Evolutionary conservation across 1,140 invertebrate genomes (phyloP).

Genomic region (Pogonomyrmex barbatus): DNA sequence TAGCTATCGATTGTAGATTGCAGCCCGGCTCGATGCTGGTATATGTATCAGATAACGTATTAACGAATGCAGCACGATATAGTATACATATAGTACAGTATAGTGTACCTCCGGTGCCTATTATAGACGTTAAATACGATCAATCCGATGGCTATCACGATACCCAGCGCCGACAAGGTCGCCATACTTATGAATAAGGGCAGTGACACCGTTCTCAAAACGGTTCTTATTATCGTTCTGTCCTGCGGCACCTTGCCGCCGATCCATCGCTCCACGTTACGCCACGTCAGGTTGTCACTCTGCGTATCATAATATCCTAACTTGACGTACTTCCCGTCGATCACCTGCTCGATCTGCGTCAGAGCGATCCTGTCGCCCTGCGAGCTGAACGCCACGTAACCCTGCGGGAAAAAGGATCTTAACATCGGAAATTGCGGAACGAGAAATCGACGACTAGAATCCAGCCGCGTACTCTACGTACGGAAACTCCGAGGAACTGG

Average conservation of each 20-base stretch:
- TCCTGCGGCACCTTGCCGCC: constrained; percentile 96
- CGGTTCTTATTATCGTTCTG: constrained; percentile 94
- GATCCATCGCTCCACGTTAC: constrained; percentile 95
- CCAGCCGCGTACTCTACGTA: constrained; percentile 86
- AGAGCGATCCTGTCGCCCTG: constrained; percentile 99
- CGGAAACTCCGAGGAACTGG: constrained; percentile 98
- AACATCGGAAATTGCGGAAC: background rate
- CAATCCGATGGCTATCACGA: constrained; percentile 92
- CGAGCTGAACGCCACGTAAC: constrained; percentile 97
- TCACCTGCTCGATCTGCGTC: constrained; percentile 99
- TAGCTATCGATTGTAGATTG: constrained; percentile 38
- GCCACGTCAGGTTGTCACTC: constrained; percentile 97
- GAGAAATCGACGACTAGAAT: background rate
- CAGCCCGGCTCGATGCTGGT: background rate
- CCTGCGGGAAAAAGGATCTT: constrained; percentile 87
- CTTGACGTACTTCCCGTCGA: constrained; percentile 97
- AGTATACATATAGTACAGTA: constrained; percentile 63
- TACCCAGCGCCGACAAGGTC: constrained; percentile 94
- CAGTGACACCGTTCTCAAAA: constrained; percentile 94
- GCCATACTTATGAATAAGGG: constrained; percentile 97
- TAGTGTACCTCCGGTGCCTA: constrained; percentile 93
- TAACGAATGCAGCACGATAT: constrained; percentile 39
- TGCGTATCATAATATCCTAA: constrained; percentile 99
- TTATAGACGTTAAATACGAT: constrained; percentile 97
- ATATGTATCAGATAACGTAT: constrained; percentile 14